These are phyloP conservation scores for Cephus pulcher DNA, from an alignment of 2,888 invertebrate genomes.

Conservation along the genomic window DNA sequence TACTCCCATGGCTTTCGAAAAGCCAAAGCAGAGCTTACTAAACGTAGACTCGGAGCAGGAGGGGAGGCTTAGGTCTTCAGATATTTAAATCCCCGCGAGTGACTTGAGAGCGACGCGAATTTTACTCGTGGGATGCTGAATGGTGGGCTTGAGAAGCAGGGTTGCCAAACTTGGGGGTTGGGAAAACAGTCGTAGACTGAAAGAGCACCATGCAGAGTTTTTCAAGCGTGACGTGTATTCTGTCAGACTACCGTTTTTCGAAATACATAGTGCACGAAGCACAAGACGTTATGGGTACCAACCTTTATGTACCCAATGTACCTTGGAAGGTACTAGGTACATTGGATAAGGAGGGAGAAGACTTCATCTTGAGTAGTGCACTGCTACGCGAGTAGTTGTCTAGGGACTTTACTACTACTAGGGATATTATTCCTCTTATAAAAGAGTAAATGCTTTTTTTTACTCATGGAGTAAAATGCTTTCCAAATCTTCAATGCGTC, in stretches of 20 bases:
- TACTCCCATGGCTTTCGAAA: not conserved
- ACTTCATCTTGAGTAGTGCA: no score
- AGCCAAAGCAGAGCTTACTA: constrained; percentile 27
- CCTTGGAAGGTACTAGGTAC: no score
- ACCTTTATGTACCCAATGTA: no score
- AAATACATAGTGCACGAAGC: constrained; percentile 10
- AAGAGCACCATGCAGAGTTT: constrained; percentile 33
- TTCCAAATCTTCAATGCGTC: no score
- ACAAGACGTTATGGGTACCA: no score
- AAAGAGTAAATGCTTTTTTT: no score
- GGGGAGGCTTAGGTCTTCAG: constrained; percentile 21
- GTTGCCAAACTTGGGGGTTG: not conserved
- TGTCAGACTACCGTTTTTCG: constrained; percentile 36
- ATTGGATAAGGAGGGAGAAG: no score
- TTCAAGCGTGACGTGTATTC: constrained; percentile 57
- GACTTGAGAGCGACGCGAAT: constrained; percentile 24
- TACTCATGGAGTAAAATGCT: no score
- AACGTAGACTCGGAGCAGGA: constrained; percentile 17
- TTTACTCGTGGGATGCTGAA: constrained; percentile 10
- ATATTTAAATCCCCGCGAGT: constrained; percentile 53
- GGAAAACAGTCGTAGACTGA: constrained; percentile 14
- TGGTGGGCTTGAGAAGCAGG: not conserved
- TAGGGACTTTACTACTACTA: no score
- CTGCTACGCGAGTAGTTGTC: no score
- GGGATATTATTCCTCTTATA: no score